Base-by-base conservation (phyloP, 2,888 invertebrate species). In the Andrena camellia region DNA sequence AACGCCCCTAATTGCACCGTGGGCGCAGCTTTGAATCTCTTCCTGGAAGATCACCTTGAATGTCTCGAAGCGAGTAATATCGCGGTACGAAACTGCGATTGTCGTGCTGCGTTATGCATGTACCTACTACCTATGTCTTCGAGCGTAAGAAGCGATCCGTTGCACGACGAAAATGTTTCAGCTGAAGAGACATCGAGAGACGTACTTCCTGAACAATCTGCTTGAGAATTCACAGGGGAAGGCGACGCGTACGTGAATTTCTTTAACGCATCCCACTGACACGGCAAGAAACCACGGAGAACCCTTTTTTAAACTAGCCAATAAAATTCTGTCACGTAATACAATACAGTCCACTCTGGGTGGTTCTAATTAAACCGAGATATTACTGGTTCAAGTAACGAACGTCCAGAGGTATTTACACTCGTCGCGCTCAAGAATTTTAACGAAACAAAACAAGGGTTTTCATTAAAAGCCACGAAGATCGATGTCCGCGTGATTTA, bases 261-360 rank as follows among this genome's bases (percentile, higher is more conserved):
- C 81, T 71, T 62, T 48, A 76, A 81, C 76, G 57, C 52, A 52
- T 69, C 42, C 4, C 33, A 33, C 35, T 57, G 20, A 13, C 63
- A 52, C 52, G 48, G 35, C 66, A 81, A 78, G 71, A 80, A 80
- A 52, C 71, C 68, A 33, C 66, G 20, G 31, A 29, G 80, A 70
- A 66, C 66, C 54, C 72, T 57, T 73, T 78, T 71, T 60, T 54
- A 35, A 63, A 68, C 72, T 62, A 35, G 66, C 81, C 75, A 81
- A 81, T 81, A 80, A 79, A 80, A 79, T 80, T 81, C 81, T 81
- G 64, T 82, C 75, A 81, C 81, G 81, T 75, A 81, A 73, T 63
- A 67, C 80, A 81, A 81, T 68, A 72, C 72, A 52, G 52, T 54
- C 67, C 54, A 26, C 79, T n/a, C 59, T 35, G 67, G 54, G 80